A percentile compares a stretch with the other conserved stretches of the same genome.
Evolutionary conservation across 1,140 invertebrate genomes (phyloP).

Genomic region (Aricia agestis): DNA sequence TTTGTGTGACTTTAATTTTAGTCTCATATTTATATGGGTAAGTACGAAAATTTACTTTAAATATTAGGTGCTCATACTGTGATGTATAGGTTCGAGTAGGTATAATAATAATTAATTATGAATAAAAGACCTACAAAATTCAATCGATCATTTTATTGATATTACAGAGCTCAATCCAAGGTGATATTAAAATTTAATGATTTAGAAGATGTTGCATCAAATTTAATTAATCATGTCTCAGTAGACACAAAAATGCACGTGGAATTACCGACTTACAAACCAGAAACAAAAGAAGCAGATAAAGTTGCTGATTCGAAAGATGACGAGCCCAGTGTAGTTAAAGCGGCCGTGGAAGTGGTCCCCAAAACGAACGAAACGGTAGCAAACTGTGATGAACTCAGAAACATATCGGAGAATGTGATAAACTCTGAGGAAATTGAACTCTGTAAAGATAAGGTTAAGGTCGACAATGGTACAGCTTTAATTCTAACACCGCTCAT

Average conservation of each 20-base stretch:
- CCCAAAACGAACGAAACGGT: not conserved
- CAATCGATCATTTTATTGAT: not conserved
- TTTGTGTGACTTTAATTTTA: not conserved
- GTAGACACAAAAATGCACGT: constrained; percentile 8
- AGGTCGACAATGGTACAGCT: constrained; percentile 72
- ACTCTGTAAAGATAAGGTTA: constrained; percentile 17
- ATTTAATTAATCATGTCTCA: constrained; percentile 15
- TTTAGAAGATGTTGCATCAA: not conserved
- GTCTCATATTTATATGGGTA: not conserved
- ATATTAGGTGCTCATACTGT: no score
- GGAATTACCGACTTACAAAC: constrained; percentile 27
- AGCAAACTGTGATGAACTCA: not conserved
- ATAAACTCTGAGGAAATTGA: constrained; percentile 18
- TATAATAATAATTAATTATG: not conserved
- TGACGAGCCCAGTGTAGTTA: not conserved
- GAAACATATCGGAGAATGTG: constrained; percentile 10
- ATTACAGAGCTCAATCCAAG: constrained; percentile 16
- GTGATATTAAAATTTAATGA: constrained; percentile 4
- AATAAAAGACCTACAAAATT: no score
- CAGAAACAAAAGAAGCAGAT: constrained; percentile 12
- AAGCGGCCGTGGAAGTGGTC: not conserved
- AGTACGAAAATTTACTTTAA: not conserved
- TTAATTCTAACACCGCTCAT: constrained; percentile 81
- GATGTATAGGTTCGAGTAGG: not conserved
- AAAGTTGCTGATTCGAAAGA: not conserved